A percentile compares a stretch with the other conserved stretches of the same genome.
phyloP scores from a whole-genome alignment of 2,888 invertebrate genomes.

The Nineta flava region DNA sequence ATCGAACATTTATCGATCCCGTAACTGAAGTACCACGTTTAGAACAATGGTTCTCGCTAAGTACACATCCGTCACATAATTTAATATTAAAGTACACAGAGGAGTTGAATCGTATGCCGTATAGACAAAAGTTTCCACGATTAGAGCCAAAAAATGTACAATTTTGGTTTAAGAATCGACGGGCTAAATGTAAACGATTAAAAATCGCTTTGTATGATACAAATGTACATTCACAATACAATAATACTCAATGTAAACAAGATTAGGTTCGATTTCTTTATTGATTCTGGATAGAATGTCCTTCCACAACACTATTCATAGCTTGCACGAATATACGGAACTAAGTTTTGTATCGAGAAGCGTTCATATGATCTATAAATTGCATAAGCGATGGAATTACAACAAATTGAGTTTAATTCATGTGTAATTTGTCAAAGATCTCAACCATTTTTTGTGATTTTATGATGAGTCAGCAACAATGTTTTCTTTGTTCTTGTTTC shows the following conservation, averaged over 20 bases:
- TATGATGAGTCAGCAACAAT: too few relatives aligned
- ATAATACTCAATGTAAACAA: conserved; percentile 32
- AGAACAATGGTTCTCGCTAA: conserved; percentile 92
- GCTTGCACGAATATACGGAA: too few relatives aligned
- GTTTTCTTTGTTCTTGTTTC: too few relatives aligned
- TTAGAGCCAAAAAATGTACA: conserved; percentile 98
- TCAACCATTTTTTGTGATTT: too few relatives aligned
- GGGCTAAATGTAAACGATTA: conserved; percentile 94
- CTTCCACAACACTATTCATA: too few relatives aligned
- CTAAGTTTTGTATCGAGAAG: too few relatives aligned
- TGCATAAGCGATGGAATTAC: too few relatives aligned
- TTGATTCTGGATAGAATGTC: not conserved
- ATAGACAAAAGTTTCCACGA: conserved; percentile 95
- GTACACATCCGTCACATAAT: conserved; percentile 97
- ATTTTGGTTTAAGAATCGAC: conserved; percentile 98
- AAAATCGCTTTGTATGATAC: conserved; percentile 79
- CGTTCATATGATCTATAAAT: too few relatives aligned
- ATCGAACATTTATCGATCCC: conserved; percentile 97
- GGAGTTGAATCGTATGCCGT: conserved; percentile 91
- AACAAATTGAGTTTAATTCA: too few relatives aligned
- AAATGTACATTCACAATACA: conserved; percentile 36
- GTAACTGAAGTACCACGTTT: conserved; percentile 91
- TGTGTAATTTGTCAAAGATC: too few relatives aligned
- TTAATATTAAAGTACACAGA: conserved; percentile 96
- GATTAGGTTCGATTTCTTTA: conserved; percentile 25